These are phyloP conservation scores for Molorchus minor DNA, from an alignment of 2,888 invertebrate species.

Conservation along the genomic window DNA sequence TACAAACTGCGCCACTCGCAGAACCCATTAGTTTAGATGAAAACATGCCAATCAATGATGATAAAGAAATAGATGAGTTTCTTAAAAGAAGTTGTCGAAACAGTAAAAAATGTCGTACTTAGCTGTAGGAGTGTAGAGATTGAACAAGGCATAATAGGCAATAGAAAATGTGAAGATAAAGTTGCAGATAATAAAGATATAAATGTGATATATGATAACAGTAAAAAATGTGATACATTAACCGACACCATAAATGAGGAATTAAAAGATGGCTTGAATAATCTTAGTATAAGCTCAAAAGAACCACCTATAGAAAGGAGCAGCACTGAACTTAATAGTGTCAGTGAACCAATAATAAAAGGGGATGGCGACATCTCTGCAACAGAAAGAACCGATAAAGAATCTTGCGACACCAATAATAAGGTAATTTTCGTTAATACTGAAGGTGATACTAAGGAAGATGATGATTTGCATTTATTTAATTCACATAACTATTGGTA, in stretches of 20 bases:
- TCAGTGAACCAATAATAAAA: conserved; percentile 27
- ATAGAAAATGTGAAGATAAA: conserved; percentile 11
- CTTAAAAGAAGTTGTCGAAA: conserved; percentile 48
- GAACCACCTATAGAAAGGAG: conserved; percentile 21
- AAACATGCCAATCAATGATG: neutral
- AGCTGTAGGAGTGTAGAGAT: conserved; percentile 34
- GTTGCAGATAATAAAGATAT: conserved; percentile 17
- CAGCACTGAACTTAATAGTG: conserved; percentile 25
- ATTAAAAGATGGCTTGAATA: conserved; percentile 35
- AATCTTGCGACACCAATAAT: conserved; percentile 25
- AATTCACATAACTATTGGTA: conserved; percentile 69
- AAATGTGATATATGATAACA: conserved; percentile 39
- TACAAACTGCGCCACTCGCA: no score
- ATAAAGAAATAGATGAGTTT: conserved; percentile 39
- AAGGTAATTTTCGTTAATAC: conserved; percentile 45
- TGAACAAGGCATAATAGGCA: conserved; percentile 27
- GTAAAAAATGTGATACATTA: conserved; percentile 42
- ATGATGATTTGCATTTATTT: conserved; percentile 62
- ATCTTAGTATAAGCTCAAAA: conserved; percentile 28
- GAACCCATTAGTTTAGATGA: neutral
- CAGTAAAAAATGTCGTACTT: conserved; percentile 45
- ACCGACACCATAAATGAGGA: conserved; percentile 36
- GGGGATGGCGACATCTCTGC: conserved; percentile 11
- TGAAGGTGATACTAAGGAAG: conserved; percentile 45
- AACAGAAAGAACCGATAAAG: conserved; percentile 9